Conservation (phyloP, 2,888 invertebrate genomes). For the Drosophila mimetica region DNA sequence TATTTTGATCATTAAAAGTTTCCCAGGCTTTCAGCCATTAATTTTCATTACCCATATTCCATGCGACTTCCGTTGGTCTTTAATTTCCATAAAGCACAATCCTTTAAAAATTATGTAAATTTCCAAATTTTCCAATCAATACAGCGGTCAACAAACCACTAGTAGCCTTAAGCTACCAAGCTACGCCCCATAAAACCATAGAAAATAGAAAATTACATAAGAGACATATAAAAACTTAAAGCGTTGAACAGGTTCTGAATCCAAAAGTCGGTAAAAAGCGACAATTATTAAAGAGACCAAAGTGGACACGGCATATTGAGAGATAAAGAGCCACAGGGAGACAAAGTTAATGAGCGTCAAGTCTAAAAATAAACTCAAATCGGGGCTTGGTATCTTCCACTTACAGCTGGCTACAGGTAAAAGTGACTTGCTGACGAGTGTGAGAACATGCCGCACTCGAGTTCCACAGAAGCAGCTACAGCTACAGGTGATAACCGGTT, state of each 20-base stretch:
- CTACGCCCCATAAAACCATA: constrained; percentile 31
- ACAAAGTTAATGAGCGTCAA: constrained; percentile 62
- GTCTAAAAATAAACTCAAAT: constrained; percentile 54
- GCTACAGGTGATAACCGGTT: constrained; percentile 59
- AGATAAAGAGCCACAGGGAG: neutral
- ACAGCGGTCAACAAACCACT: constrained; percentile 31
- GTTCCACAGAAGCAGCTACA: constrained; percentile 35
- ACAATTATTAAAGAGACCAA: constrained; percentile 53
- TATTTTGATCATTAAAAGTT: neutral
- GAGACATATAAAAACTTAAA: constrained; percentile 12
- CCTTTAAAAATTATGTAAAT: constrained; percentile 43
- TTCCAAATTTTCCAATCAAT: constrained; percentile 9
- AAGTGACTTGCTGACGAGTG: constrained; percentile 31
- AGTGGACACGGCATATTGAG: constrained; percentile 45
- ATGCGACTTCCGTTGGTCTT: constrained; percentile 48
- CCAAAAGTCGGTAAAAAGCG: neutral
- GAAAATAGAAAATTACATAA: constrained; percentile 45
- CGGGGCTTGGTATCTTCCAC: constrained; percentile 2
- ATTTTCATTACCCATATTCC: constrained; percentile 5
- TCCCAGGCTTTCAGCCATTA: neutral
- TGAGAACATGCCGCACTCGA: constrained; percentile 52
- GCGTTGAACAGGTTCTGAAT: constrained; percentile 14
- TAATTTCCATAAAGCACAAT: constrained; percentile 9
- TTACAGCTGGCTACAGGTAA: constrained; percentile 34
- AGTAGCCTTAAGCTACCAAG: constrained; percentile 20